Evolutionary conservation across 2,888 invertebrate genomes (phyloP), one percentile per base, ranked within the genome.

Genomic region (Aquatica leii): DNA sequence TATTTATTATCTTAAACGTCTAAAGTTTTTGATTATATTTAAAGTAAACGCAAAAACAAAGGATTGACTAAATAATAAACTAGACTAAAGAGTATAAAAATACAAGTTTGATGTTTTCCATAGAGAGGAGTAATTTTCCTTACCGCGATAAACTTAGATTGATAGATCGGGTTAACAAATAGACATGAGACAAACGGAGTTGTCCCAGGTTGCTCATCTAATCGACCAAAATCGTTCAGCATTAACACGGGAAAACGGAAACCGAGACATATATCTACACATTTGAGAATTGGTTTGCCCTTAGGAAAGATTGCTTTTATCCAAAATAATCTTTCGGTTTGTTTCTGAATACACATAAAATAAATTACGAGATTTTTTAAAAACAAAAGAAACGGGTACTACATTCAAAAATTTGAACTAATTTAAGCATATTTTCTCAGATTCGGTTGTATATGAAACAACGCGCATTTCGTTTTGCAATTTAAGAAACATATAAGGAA

Each of bases 151-250:
- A 63, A 63, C 53, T 18, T 50, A 51, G 59, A 63, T 63, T 59
- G 63, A 63, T 63, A 59, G 54, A 54, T 59, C 40, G 50, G 55
- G 59, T 54, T 54, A 50, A 54, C 40, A 55, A 54, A 34, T 51
- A 50, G 63, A 63, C 63, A 63, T 34, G 63, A 54, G 59, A 63
- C 63, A 55, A 54, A 63, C 58, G 55, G 54, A 54, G 49, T 41
- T 34, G 63, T 63, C 63, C 63, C 63, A 54, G 40, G 59, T 51
- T 48, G 63, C 59, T 63, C 43, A 59, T 59, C 63, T 63, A 63
- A 63, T 63, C 59, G 63, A 63, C 50, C 63, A 59, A 59, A 63
- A 63, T 59, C 55, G 51, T 54, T 43, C 63, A 50, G 63, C 55
- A 63, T 63, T 63, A 63, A 63, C 63, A 63, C 63, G 37, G 62